phyloP scores from a whole-genome alignment of 2,888 invertebrate genomes.

The Acronicta psi region DNA sequence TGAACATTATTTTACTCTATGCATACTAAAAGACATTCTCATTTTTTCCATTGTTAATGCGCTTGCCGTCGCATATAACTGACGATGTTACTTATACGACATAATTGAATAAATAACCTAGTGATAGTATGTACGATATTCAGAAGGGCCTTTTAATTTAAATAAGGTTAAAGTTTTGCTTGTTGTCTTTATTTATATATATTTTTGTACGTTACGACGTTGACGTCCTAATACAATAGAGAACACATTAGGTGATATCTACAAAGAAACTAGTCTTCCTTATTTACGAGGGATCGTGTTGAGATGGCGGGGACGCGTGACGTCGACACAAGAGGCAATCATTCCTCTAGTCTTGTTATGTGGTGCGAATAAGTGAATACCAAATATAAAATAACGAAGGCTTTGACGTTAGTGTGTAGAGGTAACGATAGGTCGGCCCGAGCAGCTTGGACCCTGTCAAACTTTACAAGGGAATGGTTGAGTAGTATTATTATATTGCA shows the following conservation, averaged over 20 bases:
- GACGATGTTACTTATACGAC: constrained; percentile 67
- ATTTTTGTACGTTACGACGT: constrained; percentile 82
- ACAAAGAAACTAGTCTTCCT: constrained; percentile 88
- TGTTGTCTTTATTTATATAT: constrained; percentile 85
- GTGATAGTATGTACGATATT: constrained; percentile 82
- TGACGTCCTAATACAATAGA: constrained; percentile 79
- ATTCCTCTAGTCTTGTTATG: constrained; percentile 88
- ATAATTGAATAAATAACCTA: constrained; percentile 63
- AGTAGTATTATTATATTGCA: constrained; percentile 88
- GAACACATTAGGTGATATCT: constrained; percentile 86
- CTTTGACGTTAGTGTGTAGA: constrained; percentile 82
- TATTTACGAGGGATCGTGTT: constrained; percentile 75
- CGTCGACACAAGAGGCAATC: constrained; percentile 85
- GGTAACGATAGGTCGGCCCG: constrained; percentile 76
- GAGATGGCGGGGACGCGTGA: constrained; percentile 60
- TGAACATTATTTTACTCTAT: constrained; percentile 54
- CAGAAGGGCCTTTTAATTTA: constrained; percentile 85
- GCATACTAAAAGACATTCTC: constrained; percentile 81
- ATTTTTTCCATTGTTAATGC: constrained; percentile 68
- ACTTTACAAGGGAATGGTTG: constrained; percentile 81
- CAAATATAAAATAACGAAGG: constrained; percentile 86
- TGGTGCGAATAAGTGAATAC: constrained; percentile 87
- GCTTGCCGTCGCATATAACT: constrained; percentile 63
- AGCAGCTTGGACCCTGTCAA: constrained; percentile 85
- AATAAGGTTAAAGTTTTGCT: constrained; percentile 82